Evolutionary conservation across 2,797 vertebrate species (phyloP), one percentile per base, ranked within the genome.

Genomic region (Alosa sapidissima): DNA sequence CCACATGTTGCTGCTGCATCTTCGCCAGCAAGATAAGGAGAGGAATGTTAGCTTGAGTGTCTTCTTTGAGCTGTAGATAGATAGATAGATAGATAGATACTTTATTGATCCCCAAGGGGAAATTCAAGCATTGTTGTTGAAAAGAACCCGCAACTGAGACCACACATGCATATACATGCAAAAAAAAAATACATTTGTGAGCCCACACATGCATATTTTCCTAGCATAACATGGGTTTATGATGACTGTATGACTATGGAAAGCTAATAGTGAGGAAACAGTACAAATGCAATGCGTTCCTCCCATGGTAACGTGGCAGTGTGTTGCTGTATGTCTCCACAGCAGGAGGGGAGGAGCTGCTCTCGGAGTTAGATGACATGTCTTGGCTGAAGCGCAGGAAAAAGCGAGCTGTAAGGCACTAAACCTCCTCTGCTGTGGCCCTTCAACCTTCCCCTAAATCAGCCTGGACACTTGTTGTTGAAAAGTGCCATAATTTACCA

Each of bases 381-480:
- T 96, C 96, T 90, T 98, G 98, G 98, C 93, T 98, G 88, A 96
- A 90, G 87, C 96, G 94, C 89, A 96, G 95, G 92, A 97, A 96
- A 95, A 99, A 96, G 94, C 96, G 98, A 93, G 97, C 97, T 60
- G 97, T 97, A 91, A 97, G 96, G 55, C 28, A 49, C 21, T 78
- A 47, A 78, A 48, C n/a, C 75, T 58, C 36, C 16, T 14, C 14
- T 36, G 41, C 45, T 47, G 48, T 36, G 21, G 28, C 58, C 83
- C 49, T 51, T 33, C 72, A 84, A 75, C 28, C n/a, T 19, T 54
- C 48, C 47, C 41, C n/a, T 58, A 45, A 21, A 28, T 68, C 24
- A 75, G 48, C 45, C 45, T 78, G 41, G 72, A 78, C 72, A 78
- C 72, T 75, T 78, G 72, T 41, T 75, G 68, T 41, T 75, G 33